Percentiles rank a stretch among this genome's conserved stretches.
Conservation (phyloP, 2,888 invertebrate genomes). For the Tethea ocularis region DNA sequence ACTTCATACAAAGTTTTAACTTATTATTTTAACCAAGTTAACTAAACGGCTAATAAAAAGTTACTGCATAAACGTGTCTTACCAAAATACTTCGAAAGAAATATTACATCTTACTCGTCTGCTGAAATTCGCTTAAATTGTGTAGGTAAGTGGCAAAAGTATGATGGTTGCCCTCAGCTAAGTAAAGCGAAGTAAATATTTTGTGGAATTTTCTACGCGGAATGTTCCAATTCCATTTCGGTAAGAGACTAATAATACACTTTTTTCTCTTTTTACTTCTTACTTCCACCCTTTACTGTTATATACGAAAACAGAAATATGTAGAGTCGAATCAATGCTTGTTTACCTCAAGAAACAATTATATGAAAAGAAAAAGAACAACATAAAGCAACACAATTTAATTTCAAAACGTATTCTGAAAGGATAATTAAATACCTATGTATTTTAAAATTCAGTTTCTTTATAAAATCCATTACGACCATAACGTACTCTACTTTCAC, state of each 20-base stretch:
- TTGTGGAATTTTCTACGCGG: conserved; percentile 78
- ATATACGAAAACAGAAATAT: conserved; percentile 63
- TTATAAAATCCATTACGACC: no score
- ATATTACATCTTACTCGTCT: conserved; percentile 55
- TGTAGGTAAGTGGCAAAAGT: conserved; percentile 74
- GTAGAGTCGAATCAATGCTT: conserved; percentile 46
- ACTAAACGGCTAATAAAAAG: not conserved
- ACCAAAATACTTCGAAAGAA: conserved; percentile 45
- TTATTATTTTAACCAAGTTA: not conserved
- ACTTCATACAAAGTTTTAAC: not conserved
- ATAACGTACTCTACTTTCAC: no score
- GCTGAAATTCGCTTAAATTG: conserved; percentile 70
- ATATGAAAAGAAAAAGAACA: no score
- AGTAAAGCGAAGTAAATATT: conserved; percentile 80
- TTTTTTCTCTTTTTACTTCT: conserved; percentile 83
- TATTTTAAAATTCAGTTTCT: no score
- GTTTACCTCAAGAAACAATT: not conserved
- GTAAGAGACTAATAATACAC: conserved; percentile 83
- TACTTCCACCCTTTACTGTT: conserved; percentile 83
- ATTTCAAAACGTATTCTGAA: no score
- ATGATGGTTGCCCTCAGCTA: conserved; percentile 75
- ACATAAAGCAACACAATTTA: no score
- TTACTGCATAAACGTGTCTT: conserved; percentile 4
- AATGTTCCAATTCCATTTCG: conserved; percentile 84
- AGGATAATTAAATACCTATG: no score